Base-by-base conservation (phyloP, 2,113 vertebrate genomes). In the Pluvialis apricaria region DNA sequence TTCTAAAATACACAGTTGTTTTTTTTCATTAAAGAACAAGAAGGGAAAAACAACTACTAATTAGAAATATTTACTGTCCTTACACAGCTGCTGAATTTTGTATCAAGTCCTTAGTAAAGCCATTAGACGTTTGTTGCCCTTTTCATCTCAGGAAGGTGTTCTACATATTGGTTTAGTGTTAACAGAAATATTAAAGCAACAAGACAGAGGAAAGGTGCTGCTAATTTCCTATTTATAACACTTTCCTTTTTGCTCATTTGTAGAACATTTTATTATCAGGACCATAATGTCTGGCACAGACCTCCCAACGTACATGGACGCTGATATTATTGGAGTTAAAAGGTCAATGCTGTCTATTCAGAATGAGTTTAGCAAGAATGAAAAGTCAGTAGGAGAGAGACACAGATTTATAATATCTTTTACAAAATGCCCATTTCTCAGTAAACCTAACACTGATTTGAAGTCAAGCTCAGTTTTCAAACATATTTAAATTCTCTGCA, bases 171-270 rank as follows among this genome's bases (percentile, higher is more conserved):
- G 34, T 87, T 94, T 95, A 88, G 32, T 47, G 71, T 90, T 96
- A 94, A 93, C 36, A 89, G 58, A 91, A 93, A 85, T 62, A 95
- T 47, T 86, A 90, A 92, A 96, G 68, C 71, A 91, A 64, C 55
- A 91, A 78, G 66, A 71, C 68, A 92, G 60, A 79, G 89, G 78
- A 93, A 94, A 96, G 71, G 68, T 58, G 80, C 65, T 94, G 86
- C 62, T 82, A 32, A 94, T 91, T 91, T 94, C 83, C 90, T 62
- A 68, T 77, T 54, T 90, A 24, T 73, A 90, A 81, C 75, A 70
- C 80, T 93, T 80, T 77, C 28, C 49, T 93, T 97, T 85, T 61
- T 87, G 80, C 70, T 96, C 86, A 69, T 70, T 82, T 75, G 66
- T 49, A 83, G 82, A 95, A 94, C 52, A 26, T 84, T 87, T 96